Evolutionary conservation across 2,797 vertebrate genomes (phyloP), one percentile per base, ranked within the genome.

Genomic region (Discoglossus pictus): DNA sequence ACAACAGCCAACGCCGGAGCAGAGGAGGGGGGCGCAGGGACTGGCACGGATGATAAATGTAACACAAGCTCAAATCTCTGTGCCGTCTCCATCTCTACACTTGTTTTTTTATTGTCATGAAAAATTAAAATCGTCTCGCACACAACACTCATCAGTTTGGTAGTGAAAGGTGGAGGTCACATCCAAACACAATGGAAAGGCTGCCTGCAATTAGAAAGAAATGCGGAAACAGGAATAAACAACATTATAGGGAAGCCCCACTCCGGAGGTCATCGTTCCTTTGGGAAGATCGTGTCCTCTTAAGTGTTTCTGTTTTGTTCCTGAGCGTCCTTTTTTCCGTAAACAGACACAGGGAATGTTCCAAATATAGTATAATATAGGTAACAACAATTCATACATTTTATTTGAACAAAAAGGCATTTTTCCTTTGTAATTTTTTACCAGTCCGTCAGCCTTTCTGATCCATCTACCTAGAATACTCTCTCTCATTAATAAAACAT

Each of bases 201-300:
- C 5, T 12, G 34, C 13, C 44, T 24, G 17, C 36, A 16, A 24
- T 25, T 21, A 25, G 4, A 42, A 17, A 52, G 21, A 51, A 17
- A 38, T 31, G 2, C 15, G 61, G 61, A 63, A 52, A 27, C 21
- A 13, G 47, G 61, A 23, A 63, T 42, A 42, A 48, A 50, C 27
- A 47, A 17, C 13, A 10, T 40, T 51, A 25, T 15, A 13, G 36
- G 35, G 15, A 51, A 51, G 44, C 34, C 12, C 35, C 35, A 11
- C 34, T 40, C n/a, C 6, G 16, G 46, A 31, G 8, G 47, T 25
- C 61, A 42, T 15, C 11, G 6, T 6, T 40, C 61, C 48, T 42
- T 2, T 1, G 36, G 36, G 47, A 40, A 40, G 9, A n/a, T n/a
- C 16, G n/a, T 52, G 51, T 42, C 61, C 47, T 63, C 13, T 6